Conservation (phyloP, 2,888 invertebrate species). For the Torymus aiolomorphi region DNA sequence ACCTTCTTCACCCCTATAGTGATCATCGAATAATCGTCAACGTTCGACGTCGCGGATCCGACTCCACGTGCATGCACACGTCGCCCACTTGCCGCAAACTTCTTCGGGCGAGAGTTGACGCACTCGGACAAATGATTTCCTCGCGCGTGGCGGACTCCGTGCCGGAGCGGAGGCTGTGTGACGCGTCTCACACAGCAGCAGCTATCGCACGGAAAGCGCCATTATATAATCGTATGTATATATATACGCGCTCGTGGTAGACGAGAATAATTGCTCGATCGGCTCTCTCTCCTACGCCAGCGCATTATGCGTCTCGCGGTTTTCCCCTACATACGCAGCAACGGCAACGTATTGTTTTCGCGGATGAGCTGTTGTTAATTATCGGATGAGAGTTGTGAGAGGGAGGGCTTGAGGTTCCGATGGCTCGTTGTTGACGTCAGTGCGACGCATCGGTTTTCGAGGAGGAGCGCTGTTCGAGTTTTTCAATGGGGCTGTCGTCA, state of each 20-base stretch:
- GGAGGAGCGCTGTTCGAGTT: too few species aligned
- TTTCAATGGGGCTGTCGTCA: too few species aligned
- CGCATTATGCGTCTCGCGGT: neutral
- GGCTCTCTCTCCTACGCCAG: neutral
- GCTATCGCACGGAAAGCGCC: slow-evolving; percentile 3
- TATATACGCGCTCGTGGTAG: neutral
- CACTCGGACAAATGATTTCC: slow-evolving; percentile 61
- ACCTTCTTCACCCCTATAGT: too few species aligned
- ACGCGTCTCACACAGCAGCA: slow-evolving; percentile 1
- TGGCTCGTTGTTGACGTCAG: too few species aligned
- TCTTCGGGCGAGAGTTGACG: slow-evolving; percentile 42
- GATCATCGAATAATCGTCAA: too few species aligned
- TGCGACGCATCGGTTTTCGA: too few species aligned
- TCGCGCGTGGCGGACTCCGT: slow-evolving; percentile 48
- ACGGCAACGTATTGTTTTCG: too few species aligned
- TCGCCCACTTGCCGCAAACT: neutral
- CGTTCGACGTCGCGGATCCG: too few species aligned
- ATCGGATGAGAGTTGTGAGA: too few species aligned
- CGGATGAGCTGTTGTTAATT: too few species aligned
- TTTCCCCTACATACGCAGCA: neutral
- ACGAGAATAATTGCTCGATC: slow-evolving; percentile 47
- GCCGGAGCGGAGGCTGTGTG: neutral
- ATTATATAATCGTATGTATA: slow-evolving; percentile 9
- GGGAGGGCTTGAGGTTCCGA: too few species aligned
- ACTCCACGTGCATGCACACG: neutral